Percentiles rank a stretch among this genome's conserved stretches.
phyloP scores from a whole-genome alignment of 2,797 vertebrate species.

The Ciconia nigra region DNA sequence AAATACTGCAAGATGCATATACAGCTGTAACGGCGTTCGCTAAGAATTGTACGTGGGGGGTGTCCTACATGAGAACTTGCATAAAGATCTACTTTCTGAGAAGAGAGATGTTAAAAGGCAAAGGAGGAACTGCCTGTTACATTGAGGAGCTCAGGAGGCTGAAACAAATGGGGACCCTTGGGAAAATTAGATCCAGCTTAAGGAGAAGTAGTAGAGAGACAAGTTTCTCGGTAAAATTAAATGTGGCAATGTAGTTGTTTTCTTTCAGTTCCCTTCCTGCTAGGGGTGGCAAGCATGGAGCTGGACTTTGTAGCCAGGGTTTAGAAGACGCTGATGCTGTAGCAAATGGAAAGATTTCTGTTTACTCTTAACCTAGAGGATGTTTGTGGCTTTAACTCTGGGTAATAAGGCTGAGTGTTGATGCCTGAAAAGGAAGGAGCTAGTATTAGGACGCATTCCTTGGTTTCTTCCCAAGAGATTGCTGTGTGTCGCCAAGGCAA shows the following conservation, averaged over 20 bases:
- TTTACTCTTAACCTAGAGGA: constrained; percentile 44
- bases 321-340: not conserved
- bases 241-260: not conserved
- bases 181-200: not conserved
- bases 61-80: not conserved
- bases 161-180: not conserved
- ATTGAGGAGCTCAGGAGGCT: not conserved
- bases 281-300: not conserved
- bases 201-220: not conserved
- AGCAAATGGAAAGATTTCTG: constrained; percentile 18
- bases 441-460: constrained; percentile 9
- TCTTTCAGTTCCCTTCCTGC: not conserved
- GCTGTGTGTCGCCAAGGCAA: constrained; percentile 8
- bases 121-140: not conserved
- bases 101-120: not conserved
- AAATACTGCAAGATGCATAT: not conserved
- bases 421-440: constrained; percentile 58
- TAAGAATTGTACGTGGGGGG: rapidly evolving
- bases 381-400: constrained; percentile 52
- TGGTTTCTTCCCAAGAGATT: constrained; percentile 50
- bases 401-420: not conserved
- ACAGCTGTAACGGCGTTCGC: rapidly evolving
- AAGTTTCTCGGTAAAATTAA: not conserved
- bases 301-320: not conserved
- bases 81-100: not conserved